Base-by-base conservation (phyloP, 2,797 vertebrate genomes). In the Diplodus sargus region DNA sequence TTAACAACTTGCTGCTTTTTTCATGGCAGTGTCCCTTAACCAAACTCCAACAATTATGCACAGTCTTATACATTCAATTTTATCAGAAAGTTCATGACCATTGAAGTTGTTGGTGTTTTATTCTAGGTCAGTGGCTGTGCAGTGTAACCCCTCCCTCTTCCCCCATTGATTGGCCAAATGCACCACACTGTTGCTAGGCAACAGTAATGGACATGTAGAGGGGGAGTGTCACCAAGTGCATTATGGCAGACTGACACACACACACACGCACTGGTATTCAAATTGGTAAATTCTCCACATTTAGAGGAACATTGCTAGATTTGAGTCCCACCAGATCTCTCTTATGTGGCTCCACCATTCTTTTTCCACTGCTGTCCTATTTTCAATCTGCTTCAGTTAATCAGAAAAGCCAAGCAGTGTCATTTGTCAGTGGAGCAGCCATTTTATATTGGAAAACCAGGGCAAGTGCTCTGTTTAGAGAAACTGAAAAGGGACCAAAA, bases 361-460 rank as follows among this genome's bases (percentile, higher is more conserved):
- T 58, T 52, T 25, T 30, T 64, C 66, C 34, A 70, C 47, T 34
- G 34, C 34, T 34, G 13, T 17, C 45, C 28, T 18, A 51, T 47
- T 71, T 70, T 74, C 51, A 30, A 5, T 23, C 39, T 45, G 16
- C 53, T 64, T 64, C 23, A 54, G 9, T 56, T 56, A 72, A 60
- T 49, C 66, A 76, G 43, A 57, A 54, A 2, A 45, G 20, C 20
- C 14, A 58, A 57, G n/a, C 49, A 16, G 66, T 43, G 15, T 78
- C 20, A 39, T 65, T 60, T 67, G 45, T 83, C 53, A 65, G 54
- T 43, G 16, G 2, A 61, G 65, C 22, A 15, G 72, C 83, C 87
- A 87, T 89, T 88, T 88, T 82, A 47, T 81, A 30, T 64, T 64
- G 20, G 54, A 54, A 51, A 81, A 70, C 22, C 51, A 18, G 64